Conservation (phyloP, 1,140 invertebrate genomes). For the Heliconius hermathena region DNA sequence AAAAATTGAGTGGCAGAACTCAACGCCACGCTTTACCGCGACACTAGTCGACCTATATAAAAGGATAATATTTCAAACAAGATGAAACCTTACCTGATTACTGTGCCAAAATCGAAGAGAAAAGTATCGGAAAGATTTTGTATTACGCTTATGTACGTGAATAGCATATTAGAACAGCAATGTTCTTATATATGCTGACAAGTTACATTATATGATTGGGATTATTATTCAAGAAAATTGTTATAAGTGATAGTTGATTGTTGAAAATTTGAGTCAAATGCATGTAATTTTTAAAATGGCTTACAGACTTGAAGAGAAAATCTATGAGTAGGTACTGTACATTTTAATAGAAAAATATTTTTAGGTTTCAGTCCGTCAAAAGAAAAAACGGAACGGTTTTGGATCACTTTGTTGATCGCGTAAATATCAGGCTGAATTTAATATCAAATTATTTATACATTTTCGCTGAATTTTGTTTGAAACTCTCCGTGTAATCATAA, state of each 20-base stretch:
- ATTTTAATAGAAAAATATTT: no score
- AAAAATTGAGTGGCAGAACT: no score
- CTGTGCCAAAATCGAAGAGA: not conserved
- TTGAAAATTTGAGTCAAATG: constrained; percentile 13
- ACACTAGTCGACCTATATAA: no score
- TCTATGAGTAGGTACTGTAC: not conserved
- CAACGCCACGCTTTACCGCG: no score
- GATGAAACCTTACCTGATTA: not conserved
- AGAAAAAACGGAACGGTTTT: no score
- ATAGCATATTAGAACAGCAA: not conserved
- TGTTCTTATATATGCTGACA: constrained; percentile 15
- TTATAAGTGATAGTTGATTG: not conserved
- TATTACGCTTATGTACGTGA: not conserved
- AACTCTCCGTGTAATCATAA: no score
- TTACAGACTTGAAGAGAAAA: not conserved
- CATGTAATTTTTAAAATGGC: not conserved
- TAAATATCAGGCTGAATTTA: no score
- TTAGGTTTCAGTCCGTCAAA: no score
- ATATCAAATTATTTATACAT: no score
- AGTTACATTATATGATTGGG: not conserved
- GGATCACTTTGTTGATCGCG: no score
- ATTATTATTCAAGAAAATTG: constrained; percentile 20
- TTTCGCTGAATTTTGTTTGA: no score
- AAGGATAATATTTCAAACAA: no score
- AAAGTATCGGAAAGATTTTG: not conserved